Percentiles rank a stretch among this genome's conserved stretches.
Evolutionary conservation across 64 coral and sea anemone species (phyloP).

Genomic region (Pocillopora verrucosa): DNA sequence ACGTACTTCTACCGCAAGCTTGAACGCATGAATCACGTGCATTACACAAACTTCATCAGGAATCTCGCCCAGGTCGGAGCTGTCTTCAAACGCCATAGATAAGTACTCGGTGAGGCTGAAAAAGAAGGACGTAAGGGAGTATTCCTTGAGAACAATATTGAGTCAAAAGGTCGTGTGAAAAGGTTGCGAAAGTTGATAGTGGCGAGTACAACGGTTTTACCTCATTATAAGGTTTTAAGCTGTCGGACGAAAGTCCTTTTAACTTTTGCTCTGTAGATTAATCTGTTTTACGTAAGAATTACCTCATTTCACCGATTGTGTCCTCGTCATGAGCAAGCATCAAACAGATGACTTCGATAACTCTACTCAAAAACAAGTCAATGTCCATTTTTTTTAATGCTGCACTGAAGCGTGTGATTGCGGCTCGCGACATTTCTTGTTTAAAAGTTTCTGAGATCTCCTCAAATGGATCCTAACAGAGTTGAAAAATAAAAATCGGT

Average conservation of each 20-base stretch:
- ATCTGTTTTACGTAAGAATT: not conserved
- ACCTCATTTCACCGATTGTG: constrained; percentile 16
- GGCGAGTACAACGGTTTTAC: no score
- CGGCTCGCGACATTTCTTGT: not conserved
- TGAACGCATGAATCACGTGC: constrained; percentile 34
- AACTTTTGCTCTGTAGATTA: no score
- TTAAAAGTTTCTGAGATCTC: constrained; percentile 35
- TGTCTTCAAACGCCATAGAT: not conserved
- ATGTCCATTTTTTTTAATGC: not conserved
- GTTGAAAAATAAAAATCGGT: not conserved
- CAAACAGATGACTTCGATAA: constrained; percentile 47
- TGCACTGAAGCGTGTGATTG: constrained; percentile 1
- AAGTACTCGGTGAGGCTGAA: constrained; percentile 27
- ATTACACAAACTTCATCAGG: constrained; percentile 25
- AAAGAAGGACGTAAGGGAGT: not conserved
- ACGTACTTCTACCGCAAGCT: constrained; percentile 24
- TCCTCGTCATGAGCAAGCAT: not conserved
- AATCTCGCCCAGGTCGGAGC: not conserved
- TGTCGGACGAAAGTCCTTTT: no score
- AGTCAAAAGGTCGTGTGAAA: no score
- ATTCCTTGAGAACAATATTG: no score
- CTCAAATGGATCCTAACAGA: constrained; percentile 35
- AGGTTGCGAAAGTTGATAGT: no score
- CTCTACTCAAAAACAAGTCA: constrained; percentile 12
- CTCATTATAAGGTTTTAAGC: no score